Evolutionary conservation across 1,140 invertebrate genomes (phyloP), one percentile per base, ranked within the genome.

Genomic region (Galleria mellonella): DNA sequence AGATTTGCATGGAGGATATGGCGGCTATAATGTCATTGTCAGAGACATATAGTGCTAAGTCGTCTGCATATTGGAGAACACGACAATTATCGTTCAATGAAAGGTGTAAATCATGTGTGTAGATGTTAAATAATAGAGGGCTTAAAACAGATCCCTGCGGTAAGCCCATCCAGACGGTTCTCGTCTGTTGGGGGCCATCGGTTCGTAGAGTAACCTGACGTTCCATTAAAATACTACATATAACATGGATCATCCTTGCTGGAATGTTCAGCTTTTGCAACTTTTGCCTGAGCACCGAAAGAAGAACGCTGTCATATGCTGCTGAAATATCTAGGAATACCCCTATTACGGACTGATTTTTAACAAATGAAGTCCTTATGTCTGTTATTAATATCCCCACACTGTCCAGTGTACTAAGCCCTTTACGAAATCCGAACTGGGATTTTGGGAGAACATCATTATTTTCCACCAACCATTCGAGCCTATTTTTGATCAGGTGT

Each of bases 391-490:
- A 13, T 7, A 62, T 42, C 27, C 43, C 30, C 0, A 62, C 12
- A 28, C 43, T 62, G 12, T 68, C 65, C 12, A 51, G 11, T 2
- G 49, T 60, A 15, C 56, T 32, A 9, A 32, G 35, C 7, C 49
- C 44, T 32, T 52, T 50, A 12, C 57, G 31, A 14, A 64, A 65
- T 0, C 53, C 51, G 46, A 51, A 60, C 13, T 69, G 55, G 30
- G 28, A 39, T 1, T 32, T 42, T 6, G 51, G 7, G 0, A 67
- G 6, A 2, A 61, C n/a, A 23, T 33, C 23, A n/a, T 29, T 44
- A 29, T 30, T 47, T 29, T 67, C 51, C 5, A 56, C 1, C 13
- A 50, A 38, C 47, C 52, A 55, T 29, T 50, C 43, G 0, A 55
- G 14, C 9, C 52, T 9, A 39, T 47, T 38, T 47, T 55, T 55